These are phyloP conservation scores for Hyperoplus immaculatus DNA, from an alignment of 2,797 vertebrate genomes.

Conservation along the genomic window DNA sequence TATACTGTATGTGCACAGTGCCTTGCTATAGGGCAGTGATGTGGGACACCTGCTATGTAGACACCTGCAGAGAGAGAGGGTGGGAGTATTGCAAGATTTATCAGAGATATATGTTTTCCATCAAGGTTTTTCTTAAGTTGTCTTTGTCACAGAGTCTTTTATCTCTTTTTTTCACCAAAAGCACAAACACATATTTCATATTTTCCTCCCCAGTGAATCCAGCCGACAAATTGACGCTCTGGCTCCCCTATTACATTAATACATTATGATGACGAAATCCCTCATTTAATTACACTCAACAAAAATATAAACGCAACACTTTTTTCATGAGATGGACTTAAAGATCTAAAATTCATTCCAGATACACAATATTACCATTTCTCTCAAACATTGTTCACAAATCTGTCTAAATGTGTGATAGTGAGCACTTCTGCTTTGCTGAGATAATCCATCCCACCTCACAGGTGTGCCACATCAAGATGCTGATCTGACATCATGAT, in stretches of 20 bases:
- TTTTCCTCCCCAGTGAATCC: slow-evolving; percentile 17
- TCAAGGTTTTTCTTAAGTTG: not conserved
- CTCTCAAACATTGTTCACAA: too few relatives aligned
- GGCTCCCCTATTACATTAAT: slow-evolving; percentile 44
- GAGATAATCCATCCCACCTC: too few relatives aligned
- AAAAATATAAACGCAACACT: slow-evolving; percentile 9
- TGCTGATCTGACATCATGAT: too few relatives aligned
- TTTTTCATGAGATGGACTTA: too few relatives aligned
- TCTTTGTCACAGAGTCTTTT: too few relatives aligned
- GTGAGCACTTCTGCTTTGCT: too few relatives aligned
- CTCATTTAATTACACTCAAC: slow-evolving; percentile 74
- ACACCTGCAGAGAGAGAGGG: not conserved
- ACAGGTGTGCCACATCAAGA: too few relatives aligned
- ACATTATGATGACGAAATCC: slow-evolving; percentile 65
- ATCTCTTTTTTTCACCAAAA: not conserved
- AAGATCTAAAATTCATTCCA: too few relatives aligned
- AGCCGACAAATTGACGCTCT: slow-evolving; percentile 51
- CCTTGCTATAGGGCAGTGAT: slow-evolving; percentile 13
- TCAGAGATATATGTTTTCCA: slow-evolving; percentile 6
- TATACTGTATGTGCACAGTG: not conserved
- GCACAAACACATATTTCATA: slow-evolving; percentile 16
- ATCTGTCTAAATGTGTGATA: too few relatives aligned
- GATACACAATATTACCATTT: too few relatives aligned
- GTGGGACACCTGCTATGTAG: not conserved
- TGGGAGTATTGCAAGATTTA: slow-evolving; percentile 2